A percentile compares a stretch with the other conserved stretches of the same genome.
Evolutionary conservation across 2,797 vertebrate genomes (phyloP).

Genomic region (Jordanella pulchra): DNA sequence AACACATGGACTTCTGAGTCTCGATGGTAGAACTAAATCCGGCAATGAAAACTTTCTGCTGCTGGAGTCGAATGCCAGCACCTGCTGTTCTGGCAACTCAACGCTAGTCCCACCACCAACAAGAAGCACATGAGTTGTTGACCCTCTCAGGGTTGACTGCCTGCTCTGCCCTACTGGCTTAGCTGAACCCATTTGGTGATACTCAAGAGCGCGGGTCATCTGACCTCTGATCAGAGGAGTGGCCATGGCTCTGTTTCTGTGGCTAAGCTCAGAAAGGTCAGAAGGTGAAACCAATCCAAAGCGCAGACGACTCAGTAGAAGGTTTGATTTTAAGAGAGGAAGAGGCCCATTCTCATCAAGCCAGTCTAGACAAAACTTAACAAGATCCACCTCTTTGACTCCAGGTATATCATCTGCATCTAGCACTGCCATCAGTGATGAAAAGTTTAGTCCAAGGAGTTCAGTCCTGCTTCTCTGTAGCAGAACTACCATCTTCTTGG

Average conservation of each 20-base stretch:
- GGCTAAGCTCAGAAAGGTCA: slow-evolving; percentile 79
- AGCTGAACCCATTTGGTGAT: slow-evolving; percentile 82
- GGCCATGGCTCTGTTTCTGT: slow-evolving; percentile 76
- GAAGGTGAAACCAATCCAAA: slow-evolving; percentile 82
- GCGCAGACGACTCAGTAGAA: slow-evolving; percentile 85
- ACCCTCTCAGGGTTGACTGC: slow-evolving; percentile 82
- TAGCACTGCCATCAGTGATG: slow-evolving; percentile 82
- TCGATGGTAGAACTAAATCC: slow-evolving; percentile 68
- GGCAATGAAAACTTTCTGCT: slow-evolving; percentile 81
- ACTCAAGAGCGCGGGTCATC: slow-evolving; percentile 89
- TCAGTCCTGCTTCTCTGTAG: slow-evolving; percentile 59
- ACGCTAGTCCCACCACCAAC: slow-evolving; percentile 82
- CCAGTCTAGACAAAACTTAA: slow-evolving; percentile 87
- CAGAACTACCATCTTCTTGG: slow-evolving; percentile 79
- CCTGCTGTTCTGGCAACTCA: slow-evolving; percentile 72
- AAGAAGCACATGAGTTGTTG: slow-evolving; percentile 82
- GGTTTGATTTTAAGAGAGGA: slow-evolving; percentile 78
- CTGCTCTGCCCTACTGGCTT: slow-evolving; percentile 87
- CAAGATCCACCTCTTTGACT: slow-evolving; percentile 81
- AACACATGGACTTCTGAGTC: slow-evolving; percentile 83
- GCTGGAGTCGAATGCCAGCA: slow-evolving; percentile 85
- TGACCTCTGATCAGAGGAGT: slow-evolving; percentile 85
- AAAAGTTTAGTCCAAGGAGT: slow-evolving; percentile 84
- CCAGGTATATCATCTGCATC: slow-evolving; percentile 83
- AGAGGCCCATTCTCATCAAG: slow-evolving; percentile 80